Evolutionary conservation across 2,888 invertebrate genomes (phyloP).

Genomic region (Pachliopta kotzebuea): DNA sequence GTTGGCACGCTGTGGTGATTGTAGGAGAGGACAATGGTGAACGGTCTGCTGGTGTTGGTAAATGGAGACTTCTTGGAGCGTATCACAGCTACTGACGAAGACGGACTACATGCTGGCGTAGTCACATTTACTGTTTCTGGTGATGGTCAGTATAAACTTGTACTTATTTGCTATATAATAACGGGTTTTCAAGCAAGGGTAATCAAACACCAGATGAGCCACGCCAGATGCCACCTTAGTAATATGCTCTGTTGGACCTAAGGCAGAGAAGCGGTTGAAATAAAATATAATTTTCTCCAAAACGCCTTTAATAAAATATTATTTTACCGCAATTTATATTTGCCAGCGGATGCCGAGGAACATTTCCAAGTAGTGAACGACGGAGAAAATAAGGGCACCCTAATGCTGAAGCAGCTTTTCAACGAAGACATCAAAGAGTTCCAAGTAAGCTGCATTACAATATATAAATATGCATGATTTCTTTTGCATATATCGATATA

Average conservation of each 20-base stretch:
- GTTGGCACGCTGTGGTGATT: not conserved
- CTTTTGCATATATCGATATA: too few relatives aligned
- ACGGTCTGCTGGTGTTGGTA: conserved; percentile 51
- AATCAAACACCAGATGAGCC: too few relatives aligned
- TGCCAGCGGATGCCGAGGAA: conserved; percentile 48
- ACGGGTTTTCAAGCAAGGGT: too few relatives aligned
- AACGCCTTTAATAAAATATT: too few relatives aligned
- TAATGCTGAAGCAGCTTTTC: conserved; percentile 50
- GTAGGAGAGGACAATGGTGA: conserved; percentile 58
- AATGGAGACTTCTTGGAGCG: conserved; percentile 58
- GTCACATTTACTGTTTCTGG: conserved; percentile 70
- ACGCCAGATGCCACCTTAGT: too few relatives aligned
- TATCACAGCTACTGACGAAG: conserved; percentile 77
- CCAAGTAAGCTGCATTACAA: conserved; percentile 43
- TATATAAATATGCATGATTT: too few relatives aligned
- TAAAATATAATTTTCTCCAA: too few relatives aligned
- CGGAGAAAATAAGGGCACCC: conserved; percentile 53
- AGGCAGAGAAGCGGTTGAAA: too few relatives aligned
- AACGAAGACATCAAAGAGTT: conserved; percentile 54
- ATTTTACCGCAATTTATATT: too few relatives aligned
- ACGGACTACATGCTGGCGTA: conserved; percentile 77
- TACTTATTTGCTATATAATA: too few relatives aligned
- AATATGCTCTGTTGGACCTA: too few relatives aligned
- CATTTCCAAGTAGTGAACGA: conserved; percentile 59
- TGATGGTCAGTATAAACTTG: conserved; percentile 48